phyloP scores from a whole-genome alignment of 2,888 invertebrate species.

The Glaucopsyche alexis region DNA sequence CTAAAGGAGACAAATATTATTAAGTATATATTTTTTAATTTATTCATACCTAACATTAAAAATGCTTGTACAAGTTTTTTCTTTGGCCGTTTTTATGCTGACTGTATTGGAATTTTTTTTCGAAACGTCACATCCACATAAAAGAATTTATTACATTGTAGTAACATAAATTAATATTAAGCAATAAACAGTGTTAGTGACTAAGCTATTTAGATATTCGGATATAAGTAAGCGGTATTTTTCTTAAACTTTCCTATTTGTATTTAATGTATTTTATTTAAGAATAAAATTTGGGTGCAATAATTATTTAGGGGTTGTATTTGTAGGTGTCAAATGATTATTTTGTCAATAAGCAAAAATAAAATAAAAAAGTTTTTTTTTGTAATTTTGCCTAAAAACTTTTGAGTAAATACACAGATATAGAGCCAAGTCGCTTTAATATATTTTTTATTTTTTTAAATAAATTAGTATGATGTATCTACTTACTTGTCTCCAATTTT shows the following conservation, averaged over 20 bases:
- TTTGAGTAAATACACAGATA: too few relatives aligned
- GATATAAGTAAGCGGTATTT: slow-evolving; percentile 36
- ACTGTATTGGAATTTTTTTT: slow-evolving; percentile 34
- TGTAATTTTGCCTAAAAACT: neutral
- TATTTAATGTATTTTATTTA: slow-evolving; percentile 39
- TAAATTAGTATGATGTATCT: too few relatives aligned
- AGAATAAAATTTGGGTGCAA: slow-evolving; percentile 59
- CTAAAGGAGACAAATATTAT: too few relatives aligned
- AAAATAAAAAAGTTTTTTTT: neutral
- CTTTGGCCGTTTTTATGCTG: neutral
- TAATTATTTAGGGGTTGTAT: slow-evolving; percentile 58
- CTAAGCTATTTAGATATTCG: slow-evolving; percentile 51
- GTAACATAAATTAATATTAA: slow-evolving; percentile 55
- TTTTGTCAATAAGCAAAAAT: too few relatives aligned
- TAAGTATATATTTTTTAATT: too few relatives aligned
- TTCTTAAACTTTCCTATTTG: slow-evolving; percentile 39
- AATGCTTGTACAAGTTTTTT: neutral
- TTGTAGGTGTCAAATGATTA: slow-evolving; percentile 20
- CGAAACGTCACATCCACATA: slow-evolving; percentile 55
- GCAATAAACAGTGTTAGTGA: slow-evolving; percentile 74
- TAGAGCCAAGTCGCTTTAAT: too few relatives aligned
- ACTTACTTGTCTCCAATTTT: too few relatives aligned
- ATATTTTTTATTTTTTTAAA: too few relatives aligned
- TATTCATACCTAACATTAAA: too few relatives aligned
- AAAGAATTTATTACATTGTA: slow-evolving; percentile 68